Base-by-base conservation (phyloP, 2,888 invertebrate species). In the Sarcophaga subvicina region DNA sequence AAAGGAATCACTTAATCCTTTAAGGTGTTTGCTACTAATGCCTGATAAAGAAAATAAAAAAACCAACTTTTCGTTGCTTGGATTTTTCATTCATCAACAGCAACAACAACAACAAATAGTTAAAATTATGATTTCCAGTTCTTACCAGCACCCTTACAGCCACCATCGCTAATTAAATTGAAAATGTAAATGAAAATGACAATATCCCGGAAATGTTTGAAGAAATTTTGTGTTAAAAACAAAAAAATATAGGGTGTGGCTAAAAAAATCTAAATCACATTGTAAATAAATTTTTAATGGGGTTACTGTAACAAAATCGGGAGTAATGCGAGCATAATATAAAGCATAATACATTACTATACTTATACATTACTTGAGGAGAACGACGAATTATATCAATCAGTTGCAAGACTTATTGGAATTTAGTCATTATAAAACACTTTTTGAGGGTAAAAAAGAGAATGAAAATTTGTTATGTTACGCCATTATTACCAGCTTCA, bases 21-120 rank as follows among this genome's bases (percentile, higher is more conserved):
- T 45, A 82, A 83, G 77, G 77, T 72, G 25, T 47, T 66, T 70
- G 17, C 17, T 60, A 62, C 47, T 12, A 72, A 83, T n/a, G 62
- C 60, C 12, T 64, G 47, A 71, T 59, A 45, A 64, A 75, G 2
- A 25, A 14, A 49, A 83, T 37, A 75, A 54, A 71, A 62, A 14
- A 14, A 49, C 49, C 49, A 14, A 11, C 49, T 54, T 54, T 17
- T 54, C 1, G 14, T 54, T 54, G 4, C 4, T 14, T 12, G 14
- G 12, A 49, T 14, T 49, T 14, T 49, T 54, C 17, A 17, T 54
- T 14, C 54, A 54, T 4, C 17, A 8, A 22, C 22, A 12, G 0
- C 11, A 54, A 54, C 17, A 54, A 54, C 4, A 54, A 54, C 54
- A 54, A 1, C 14, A 54, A 54, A 17, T 54, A 54, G 54, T 5